A percentile compares a stretch with the other conserved stretches of the same genome.
These are phyloP conservation scores for Nipponia nippon DNA, from an alignment of 2,113 vertebrate species.

Conservation along the genomic window DNA sequence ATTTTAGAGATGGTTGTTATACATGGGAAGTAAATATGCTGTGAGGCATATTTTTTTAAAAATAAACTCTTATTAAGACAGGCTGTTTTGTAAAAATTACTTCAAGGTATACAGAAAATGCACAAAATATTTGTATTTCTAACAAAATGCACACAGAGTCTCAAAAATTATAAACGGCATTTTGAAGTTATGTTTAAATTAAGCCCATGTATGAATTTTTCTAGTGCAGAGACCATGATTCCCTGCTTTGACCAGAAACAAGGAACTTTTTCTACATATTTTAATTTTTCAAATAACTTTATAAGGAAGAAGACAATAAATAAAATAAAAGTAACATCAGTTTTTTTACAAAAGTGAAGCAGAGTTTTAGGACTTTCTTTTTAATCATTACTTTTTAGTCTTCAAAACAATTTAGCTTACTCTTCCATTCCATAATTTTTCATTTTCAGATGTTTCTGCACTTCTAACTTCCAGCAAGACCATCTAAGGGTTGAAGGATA, in stretches of 20 bases:
- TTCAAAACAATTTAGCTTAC: neutral
- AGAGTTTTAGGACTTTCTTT: neutral
- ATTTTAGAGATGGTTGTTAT: neutral
- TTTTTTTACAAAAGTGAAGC: neutral
- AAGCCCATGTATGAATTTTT: neutral
- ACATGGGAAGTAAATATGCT: neutral
- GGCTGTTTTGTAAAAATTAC: neutral
- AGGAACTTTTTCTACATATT: neutral
- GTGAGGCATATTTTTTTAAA: neutral
- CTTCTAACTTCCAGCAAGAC: neutral
- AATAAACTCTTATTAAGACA: neutral
- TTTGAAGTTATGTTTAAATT: neutral
- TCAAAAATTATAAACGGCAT: neutral
- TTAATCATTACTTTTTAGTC: neutral
- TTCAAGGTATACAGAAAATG: neutral
- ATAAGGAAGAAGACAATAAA: neutral
- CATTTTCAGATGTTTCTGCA: neutral
- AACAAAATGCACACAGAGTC: neutral
- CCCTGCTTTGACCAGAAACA: neutral
- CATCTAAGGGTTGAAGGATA: neutral
- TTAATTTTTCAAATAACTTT: neutral
- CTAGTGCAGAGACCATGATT: accelerated
- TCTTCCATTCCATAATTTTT: neutral
- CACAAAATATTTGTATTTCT: neutral
- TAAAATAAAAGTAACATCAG: neutral